phyloP scores from a whole-genome alignment of 2,113 vertebrate species.

The Lates calcarifer region DNA sequence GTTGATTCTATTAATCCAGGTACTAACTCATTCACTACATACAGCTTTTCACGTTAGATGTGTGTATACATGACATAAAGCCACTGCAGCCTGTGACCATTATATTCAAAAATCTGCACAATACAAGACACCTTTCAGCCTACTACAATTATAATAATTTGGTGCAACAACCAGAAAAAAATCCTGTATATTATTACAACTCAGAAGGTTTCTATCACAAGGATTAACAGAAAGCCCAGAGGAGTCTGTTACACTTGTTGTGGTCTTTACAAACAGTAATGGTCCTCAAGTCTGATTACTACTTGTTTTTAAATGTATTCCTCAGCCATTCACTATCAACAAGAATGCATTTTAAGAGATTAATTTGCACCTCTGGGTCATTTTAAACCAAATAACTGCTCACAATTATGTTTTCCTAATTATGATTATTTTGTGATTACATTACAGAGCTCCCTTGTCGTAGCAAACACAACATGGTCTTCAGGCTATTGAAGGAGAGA shows the following conservation, averaged over 20 bases:
- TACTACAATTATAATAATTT: slow-evolving; percentile 33
- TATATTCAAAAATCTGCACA: slow-evolving; percentile 7
- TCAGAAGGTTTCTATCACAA: slow-evolving; percentile 26
- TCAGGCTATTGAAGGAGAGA: slow-evolving; percentile 46
- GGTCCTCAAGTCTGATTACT: slow-evolving; percentile 53
- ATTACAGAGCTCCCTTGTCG: slow-evolving; percentile 48
- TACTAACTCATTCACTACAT: not conserved
- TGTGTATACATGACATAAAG: no score
- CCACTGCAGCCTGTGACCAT: not conserved
- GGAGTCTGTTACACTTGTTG: slow-evolving; percentile 31
- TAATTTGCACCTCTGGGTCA: slow-evolving; percentile 63
- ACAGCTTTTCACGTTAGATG: no score
- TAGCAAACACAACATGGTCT: slow-evolving; percentile 55
- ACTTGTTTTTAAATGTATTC: slow-evolving; percentile 41
- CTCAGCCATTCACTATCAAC: slow-evolving; percentile 48
- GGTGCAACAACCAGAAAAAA: slow-evolving; percentile 24
- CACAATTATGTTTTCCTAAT: slow-evolving; percentile 74
- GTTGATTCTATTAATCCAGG: not conserved
- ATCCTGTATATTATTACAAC: slow-evolving; percentile 15
- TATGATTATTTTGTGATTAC: slow-evolving; percentile 78
- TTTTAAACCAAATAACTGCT: slow-evolving; percentile 75
- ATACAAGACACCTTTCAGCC: slow-evolving; percentile 19
- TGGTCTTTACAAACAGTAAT: slow-evolving; percentile 44
- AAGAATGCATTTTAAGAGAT: slow-evolving; percentile 64
- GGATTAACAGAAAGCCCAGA: slow-evolving; percentile 32